Percentiles rank a stretch among this genome's conserved stretches.
Evolutionary conservation across 2,888 invertebrate species (phyloP).

Genomic region (Cryptops parisi): DNA sequence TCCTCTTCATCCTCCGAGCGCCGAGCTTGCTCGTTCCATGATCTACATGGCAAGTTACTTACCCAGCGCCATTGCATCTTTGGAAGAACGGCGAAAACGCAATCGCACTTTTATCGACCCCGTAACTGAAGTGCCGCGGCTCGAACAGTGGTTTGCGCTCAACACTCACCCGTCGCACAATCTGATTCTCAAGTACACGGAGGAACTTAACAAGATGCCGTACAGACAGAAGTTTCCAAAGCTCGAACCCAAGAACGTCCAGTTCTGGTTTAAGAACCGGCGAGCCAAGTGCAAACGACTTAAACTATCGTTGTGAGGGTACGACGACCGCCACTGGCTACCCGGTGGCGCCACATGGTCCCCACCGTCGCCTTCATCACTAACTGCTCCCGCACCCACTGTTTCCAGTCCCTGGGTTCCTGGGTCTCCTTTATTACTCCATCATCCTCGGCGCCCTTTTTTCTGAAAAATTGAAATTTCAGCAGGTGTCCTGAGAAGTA

Average conservation of each 20-base stretch:
- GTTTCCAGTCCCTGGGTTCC: too few species aligned
- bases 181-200: constrained; percentile 93
- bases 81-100: constrained; percentile 75
- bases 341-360: constrained; percentile 9
- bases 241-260: constrained; percentile 97
- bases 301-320: constrained; percentile 42
- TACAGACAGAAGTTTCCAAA: constrained; percentile 97
- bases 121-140: constrained; percentile 86
- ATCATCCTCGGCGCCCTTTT: too few species aligned
- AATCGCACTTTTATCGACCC: constrained; percentile 99
- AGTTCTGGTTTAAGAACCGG: constrained; percentile 99
- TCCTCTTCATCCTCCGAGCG: constrained; percentile 9
- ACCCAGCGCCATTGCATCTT: constrained; percentile 40
- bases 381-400: too few species aligned
- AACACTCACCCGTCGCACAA: constrained; percentile 98
- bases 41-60: constrained; percentile 88
- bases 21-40: constrained; percentile 33
- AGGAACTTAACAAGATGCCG: constrained; percentile 90
- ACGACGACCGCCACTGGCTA: constrained; percentile 11
- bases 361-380: too few species aligned
- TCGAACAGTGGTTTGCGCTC: constrained; percentile 91
- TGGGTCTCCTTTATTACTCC: too few species aligned
- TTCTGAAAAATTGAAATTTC: too few species aligned
- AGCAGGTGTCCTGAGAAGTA: too few species aligned
- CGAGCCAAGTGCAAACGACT: constrained; percentile 95